Evolutionary conservation across 2,797 vertebrate genomes (phyloP).

Genomic region (Manis crassicaudata): DNA sequence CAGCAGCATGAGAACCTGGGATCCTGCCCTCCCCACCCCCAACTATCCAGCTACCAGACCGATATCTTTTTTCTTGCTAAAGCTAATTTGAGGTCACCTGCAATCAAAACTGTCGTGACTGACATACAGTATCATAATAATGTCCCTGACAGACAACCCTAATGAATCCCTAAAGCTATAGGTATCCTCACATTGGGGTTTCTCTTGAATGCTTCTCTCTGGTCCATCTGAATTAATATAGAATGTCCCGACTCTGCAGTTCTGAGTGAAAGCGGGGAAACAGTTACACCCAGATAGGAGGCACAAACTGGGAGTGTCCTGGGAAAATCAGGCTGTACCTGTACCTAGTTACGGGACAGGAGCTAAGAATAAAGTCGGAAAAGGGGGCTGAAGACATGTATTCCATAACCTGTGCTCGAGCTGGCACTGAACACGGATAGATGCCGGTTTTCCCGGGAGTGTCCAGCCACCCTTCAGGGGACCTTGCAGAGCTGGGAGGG

Average conservation of each 20-base stretch:
- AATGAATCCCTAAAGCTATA: background rate
- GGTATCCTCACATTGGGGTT: background rate
- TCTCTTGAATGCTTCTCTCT: background rate
- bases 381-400: background rate
- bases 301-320: background rate
- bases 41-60: background rate
- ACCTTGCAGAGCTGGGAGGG: background rate
- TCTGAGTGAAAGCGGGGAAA: background rate
- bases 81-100: background rate
- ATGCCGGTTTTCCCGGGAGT: background rate
- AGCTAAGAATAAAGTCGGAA: background rate
- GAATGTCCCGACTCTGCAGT: background rate
- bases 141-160: background rate
- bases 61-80: background rate
- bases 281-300: background rate
- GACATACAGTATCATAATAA: background rate
- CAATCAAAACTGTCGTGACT: background rate
- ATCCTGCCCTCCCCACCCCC: background rate
- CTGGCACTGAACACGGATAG: no score
- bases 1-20: background rate
- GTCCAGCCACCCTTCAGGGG: background rate
- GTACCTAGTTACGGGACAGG: background rate
- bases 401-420: background rate
- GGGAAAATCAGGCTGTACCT: fast-evolving
- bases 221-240: background rate